Conservation (phyloP, 2,797 vertebrate species). For the Anguilla megastoma region DNA sequence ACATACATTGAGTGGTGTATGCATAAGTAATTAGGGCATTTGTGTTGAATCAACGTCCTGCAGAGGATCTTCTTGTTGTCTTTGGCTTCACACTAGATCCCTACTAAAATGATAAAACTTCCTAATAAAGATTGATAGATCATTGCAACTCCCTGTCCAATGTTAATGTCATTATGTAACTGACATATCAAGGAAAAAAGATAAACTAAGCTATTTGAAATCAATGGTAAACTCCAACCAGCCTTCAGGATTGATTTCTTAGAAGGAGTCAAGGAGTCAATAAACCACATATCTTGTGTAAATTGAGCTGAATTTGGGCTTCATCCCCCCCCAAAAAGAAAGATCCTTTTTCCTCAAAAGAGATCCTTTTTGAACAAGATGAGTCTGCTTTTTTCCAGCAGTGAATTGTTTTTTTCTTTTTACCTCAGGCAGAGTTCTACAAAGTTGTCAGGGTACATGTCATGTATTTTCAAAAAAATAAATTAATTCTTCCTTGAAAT, state of each 20-base stretch:
- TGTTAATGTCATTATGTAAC: background rate
- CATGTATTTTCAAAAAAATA: constrained; percentile 6
- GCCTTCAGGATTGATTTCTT: background rate
- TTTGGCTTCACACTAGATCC: background rate
- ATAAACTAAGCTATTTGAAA: background rate
- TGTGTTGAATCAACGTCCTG: background rate
- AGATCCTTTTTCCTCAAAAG: background rate
- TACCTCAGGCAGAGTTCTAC: background rate
- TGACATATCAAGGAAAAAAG: background rate
- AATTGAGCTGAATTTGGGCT: background rate
- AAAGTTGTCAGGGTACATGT: background rate
- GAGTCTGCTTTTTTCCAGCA: background rate
- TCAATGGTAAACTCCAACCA: background rate
- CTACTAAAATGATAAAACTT: background rate
- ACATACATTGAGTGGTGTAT: background rate
- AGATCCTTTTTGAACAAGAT: background rate
- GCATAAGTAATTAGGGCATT: background rate
- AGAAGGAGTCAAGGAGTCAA: background rate
- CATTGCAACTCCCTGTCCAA: background rate
- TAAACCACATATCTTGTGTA: background rate
- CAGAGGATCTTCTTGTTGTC: background rate
- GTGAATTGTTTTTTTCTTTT: background rate
- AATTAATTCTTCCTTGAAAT: constrained; percentile 17
- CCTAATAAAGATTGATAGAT: background rate
- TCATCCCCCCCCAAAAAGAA: background rate